Conservation (phyloP, 1,140 invertebrate species). For the Bombyx mandarina region DNA sequence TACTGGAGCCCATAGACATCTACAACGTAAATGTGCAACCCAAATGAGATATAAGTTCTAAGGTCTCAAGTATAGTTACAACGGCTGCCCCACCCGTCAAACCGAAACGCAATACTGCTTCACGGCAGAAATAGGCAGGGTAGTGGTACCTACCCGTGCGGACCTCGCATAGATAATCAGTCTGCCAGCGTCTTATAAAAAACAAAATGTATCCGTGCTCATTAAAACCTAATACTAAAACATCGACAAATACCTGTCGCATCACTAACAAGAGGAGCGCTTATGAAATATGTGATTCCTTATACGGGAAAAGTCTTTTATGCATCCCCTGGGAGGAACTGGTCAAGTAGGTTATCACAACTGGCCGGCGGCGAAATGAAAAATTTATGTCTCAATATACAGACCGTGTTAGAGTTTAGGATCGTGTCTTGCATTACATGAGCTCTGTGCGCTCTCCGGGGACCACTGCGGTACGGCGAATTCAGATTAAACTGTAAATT, state of each 20-base stretch:
- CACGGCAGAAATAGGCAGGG: too few species aligned
- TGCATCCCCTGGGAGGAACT: constrained; percentile 54
- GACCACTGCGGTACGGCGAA: constrained; percentile 12
- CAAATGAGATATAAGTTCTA: too few species aligned
- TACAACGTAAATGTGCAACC: too few species aligned
- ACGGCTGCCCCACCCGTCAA: too few species aligned
- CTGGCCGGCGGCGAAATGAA: constrained; percentile 51
- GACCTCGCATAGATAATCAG: too few species aligned
- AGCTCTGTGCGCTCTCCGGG: constrained; percentile 25
- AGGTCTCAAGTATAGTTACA: too few species aligned
- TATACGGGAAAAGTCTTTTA: constrained; percentile 67
- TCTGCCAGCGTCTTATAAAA: too few species aligned
- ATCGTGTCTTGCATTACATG: constrained; percentile 38
- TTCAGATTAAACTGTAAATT: constrained; percentile 16
- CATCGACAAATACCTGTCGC: constrained; percentile 14
- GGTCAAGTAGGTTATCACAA: constrained; percentile 59
- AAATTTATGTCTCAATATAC: constrained; percentile 69
- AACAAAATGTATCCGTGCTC: too few species aligned
- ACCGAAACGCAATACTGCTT: too few species aligned
- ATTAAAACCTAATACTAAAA: not conserved
- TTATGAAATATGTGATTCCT: constrained; percentile 70
- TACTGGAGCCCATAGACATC: too few species aligned
- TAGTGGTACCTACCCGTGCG: too few species aligned
- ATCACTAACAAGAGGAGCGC: too few species aligned
- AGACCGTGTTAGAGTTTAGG: constrained; percentile 20